phyloP scores from a whole-genome alignment of 2,113 vertebrate genomes.

The Odocoileus hemionus region DNA sequence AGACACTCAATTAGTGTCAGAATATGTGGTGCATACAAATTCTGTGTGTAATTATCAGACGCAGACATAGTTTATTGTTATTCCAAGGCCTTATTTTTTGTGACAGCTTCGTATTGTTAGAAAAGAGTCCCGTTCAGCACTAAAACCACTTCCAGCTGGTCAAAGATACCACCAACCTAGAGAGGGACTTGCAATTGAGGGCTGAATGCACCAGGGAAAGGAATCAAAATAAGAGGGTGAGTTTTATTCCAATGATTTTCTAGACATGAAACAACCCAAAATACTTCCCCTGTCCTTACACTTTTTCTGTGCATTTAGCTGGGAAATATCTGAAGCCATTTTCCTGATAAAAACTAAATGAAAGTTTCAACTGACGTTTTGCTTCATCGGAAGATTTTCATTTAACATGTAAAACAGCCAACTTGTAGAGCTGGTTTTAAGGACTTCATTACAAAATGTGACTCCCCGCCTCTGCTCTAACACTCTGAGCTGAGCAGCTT shows the following conservation, averaged over 20 bases:
- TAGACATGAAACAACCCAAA: neutral
- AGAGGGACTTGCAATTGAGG: conserved; percentile 60
- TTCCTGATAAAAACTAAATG: neutral
- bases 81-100: conserved; percentile 69
- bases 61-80: conserved; percentile 75
- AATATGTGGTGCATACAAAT: conserved; percentile 40
- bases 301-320: conserved; percentile 9
- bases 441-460: neutral
- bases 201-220: conserved; percentile 44
- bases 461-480: neutral
- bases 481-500: neutral
- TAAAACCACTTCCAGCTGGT: conserved; percentile 65
- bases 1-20: conserved; percentile 61
- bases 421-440: conserved; percentile 17
- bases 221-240: conserved; percentile 33
- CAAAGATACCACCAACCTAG: conserved; percentile 33
- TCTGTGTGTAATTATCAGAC: conserved; percentile 75
- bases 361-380: neutral
- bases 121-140: conserved; percentile 58
- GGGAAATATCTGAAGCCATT: conserved; percentile 14
- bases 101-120: conserved; percentile 72
- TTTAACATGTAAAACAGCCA: neutral
- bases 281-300: neutral
- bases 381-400: conserved; percentile 23
- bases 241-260: conserved; percentile 48